Base-by-base conservation (phyloP, 2,113 vertebrate species). In the Pachycephala philippinensis region DNA sequence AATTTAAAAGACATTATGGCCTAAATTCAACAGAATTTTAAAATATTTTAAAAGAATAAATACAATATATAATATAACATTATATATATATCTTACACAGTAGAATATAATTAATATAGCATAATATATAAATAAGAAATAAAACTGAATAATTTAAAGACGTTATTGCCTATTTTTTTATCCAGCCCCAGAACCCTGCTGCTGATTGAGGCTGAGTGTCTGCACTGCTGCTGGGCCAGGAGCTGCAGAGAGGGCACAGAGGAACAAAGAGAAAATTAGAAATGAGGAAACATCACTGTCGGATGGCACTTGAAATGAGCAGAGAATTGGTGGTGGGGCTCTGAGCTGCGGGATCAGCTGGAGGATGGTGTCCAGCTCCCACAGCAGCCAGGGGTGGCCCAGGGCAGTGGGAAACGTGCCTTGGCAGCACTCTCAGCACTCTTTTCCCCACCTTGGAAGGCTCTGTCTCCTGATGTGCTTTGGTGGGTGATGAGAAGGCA, bases 401-500 rank as follows among this genome's bases (percentile, higher is more conserved):
- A n/a, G 44, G 70, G 42, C 9, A 20, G 28, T 31, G 49, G 50
- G 54, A 52, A 56, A 33, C 0, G 28, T 3, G 27, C 26, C 31
- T 40, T 52, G 80, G 61, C 47, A 89, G 72, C 57, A 61, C 40
- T 39, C 37, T 21, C 18, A 27, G 26, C 39, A 19, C 7, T 11
- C 4, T 15, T 40, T 23, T 3, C 8, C 28, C 22, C n/a, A n/a
- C 0, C 1, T 39, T 11, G 22, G 37, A 49, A 71, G 45, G 19
- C 16, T 54, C 11, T 33, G 37, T 26, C 37, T 68, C 37, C 81
- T 93, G 50, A 12, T 49, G 59, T 17, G 69, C 15, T 66, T 79
- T 75, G 53, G 26, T 2, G 11, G 44, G 39, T 63, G 57, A n/a
- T 24, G 15, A 59, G 31, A n/a, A 69, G 49, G 53, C 83, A 76